These are phyloP conservation scores for Mamestra configurata DNA, from an alignment of 1,140 invertebrate species.

Conservation along the genomic window DNA sequence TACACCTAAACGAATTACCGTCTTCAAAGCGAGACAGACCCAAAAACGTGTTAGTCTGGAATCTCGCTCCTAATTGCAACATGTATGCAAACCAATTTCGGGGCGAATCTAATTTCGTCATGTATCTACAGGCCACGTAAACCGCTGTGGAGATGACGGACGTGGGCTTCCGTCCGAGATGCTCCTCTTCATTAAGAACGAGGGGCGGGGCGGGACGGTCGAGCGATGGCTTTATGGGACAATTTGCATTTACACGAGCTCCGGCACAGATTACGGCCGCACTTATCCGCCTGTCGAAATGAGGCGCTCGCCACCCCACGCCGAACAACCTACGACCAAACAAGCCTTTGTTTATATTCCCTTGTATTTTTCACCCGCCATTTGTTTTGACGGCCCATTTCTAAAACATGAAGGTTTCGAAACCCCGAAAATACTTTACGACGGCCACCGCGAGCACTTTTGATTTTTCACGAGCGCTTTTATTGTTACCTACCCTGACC, in stretches of 20 bases:
- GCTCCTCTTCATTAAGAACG: conserved; percentile 82
- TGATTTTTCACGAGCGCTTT: conserved; percentile 59
- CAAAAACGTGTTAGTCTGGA: conserved; percentile 27
- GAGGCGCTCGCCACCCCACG: conserved; percentile 69
- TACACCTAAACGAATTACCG: conserved; percentile 25
- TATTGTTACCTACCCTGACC: conserved; percentile 50
- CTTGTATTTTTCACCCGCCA: conserved; percentile 81
- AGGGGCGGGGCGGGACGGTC: conserved; percentile 61
- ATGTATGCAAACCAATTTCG: conserved; percentile 75
- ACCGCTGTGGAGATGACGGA: conserved; percentile 82
- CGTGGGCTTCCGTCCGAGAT: conserved; percentile 73
- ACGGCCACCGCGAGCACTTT: conserved; percentile 52
- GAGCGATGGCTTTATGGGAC: conserved; percentile 84
- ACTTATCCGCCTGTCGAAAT: conserved; percentile 85
- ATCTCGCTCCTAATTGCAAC: conserved; percentile 39
- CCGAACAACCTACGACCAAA: conserved; percentile 74
- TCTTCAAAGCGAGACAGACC: conserved; percentile 26
- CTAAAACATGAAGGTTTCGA: conserved; percentile 71
- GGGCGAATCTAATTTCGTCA: conserved; percentile 74
- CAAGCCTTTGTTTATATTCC: conserved; percentile 84
- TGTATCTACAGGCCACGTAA: conserved; percentile 66
- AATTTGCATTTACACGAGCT: conserved; percentile 88
- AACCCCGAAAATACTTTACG: conserved; percentile 67
- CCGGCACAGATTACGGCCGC: conserved; percentile 84
- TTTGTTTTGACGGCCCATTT: conserved; percentile 81